These are phyloP conservation scores for Gastrophryne carolinensis DNA, from an alignment of 2,797 vertebrate genomes.

Conservation along the genomic window DNA sequence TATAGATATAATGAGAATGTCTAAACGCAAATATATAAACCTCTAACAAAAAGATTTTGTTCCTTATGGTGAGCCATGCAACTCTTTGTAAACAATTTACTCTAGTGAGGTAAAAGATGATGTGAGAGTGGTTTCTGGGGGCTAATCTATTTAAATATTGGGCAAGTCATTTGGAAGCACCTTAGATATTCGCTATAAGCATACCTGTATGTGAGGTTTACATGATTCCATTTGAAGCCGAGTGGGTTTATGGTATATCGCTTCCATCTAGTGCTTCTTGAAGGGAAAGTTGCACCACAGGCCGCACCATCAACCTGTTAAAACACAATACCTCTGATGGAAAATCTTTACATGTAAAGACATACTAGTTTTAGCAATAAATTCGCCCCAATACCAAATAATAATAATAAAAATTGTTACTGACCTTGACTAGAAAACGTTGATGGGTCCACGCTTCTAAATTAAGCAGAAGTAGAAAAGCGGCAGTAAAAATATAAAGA, in stretches of 20 bases:
- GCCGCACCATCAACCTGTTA: neutral
- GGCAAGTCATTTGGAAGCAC: no score
- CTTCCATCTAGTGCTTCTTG: constrained; percentile 57
- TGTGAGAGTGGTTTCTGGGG: no score
- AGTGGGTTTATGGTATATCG: constrained; percentile 77
- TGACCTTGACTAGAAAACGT: constrained; percentile 21
- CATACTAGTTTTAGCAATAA: neutral
- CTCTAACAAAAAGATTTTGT: no score
- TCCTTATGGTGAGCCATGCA: no score
- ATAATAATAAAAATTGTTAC: no score
- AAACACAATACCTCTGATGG: neutral
- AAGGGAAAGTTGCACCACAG: constrained; percentile 4
- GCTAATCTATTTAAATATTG: no score
- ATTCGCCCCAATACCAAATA: no score
- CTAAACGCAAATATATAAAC: no score
- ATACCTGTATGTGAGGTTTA: constrained; percentile 79
- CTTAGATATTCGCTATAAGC: no score
- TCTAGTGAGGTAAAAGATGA: no score
- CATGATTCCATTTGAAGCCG: constrained; percentile 78
- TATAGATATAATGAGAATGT: no score
- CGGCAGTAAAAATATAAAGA: neutral
- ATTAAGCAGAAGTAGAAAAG: constrained; percentile 7
- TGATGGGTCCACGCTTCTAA: constrained; percentile 24
- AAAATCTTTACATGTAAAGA: neutral
- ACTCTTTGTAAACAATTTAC: no score